Percentiles rank a stretch among this genome's conserved stretches.
These are phyloP conservation scores for Patiria miniata DNA, from an alignment of 35 echinoderm and acorn worm genomes.

Conservation along the genomic window DNA sequence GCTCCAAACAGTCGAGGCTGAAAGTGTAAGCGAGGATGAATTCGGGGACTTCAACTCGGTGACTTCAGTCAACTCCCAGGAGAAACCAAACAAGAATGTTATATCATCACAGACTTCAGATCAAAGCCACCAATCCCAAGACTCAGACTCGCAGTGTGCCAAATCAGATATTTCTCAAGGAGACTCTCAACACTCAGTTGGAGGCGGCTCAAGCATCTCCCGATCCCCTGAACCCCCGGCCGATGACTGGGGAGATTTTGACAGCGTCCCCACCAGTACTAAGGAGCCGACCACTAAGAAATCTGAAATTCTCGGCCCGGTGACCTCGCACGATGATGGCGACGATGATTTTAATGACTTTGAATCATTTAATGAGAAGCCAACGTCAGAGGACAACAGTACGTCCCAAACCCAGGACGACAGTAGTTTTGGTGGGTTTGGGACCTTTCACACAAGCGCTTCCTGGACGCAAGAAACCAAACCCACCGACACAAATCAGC, in stretches of 20 bases:
- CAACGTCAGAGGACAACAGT: not conserved
- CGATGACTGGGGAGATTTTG: slow-evolving; percentile 14
- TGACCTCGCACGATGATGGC: not conserved
- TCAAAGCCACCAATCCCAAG: not conserved
- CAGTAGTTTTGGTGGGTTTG: slow-evolving; percentile 41
- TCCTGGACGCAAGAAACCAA: not conserved
- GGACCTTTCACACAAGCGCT: not conserved
- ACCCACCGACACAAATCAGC: not conserved
- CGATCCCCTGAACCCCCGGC: not conserved
- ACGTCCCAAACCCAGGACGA: not conserved
- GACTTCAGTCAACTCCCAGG: not conserved
- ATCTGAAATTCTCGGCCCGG: not conserved
- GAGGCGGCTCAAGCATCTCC: no score
- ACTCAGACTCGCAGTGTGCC: not conserved
- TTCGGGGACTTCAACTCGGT: not conserved
- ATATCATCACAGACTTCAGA: not conserved
- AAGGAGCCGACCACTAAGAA: not conserved
- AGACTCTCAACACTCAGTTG: not conserved
- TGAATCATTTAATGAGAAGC: slow-evolving; percentile 13
- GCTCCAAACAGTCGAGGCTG: not conserved
- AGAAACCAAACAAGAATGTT: no score
- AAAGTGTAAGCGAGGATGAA: slow-evolving; percentile 9
- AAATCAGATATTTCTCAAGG: not conserved
- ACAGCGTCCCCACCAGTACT: not conserved
- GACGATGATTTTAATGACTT: slow-evolving; percentile 52